Base-by-base conservation (phyloP, 2,888 invertebrate species). In the Nephrotoma appendiculata region DNA sequence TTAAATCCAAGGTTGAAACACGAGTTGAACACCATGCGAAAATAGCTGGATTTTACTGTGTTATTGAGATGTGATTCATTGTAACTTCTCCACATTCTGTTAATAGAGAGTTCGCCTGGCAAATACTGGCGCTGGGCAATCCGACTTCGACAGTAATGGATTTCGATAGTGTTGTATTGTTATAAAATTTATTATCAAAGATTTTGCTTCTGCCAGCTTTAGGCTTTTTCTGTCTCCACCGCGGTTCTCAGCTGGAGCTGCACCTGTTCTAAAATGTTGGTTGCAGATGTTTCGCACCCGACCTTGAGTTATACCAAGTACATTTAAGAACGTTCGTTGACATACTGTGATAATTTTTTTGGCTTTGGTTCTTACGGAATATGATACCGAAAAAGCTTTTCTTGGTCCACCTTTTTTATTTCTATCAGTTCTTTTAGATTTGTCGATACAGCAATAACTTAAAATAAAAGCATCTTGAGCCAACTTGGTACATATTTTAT, bases 111-210 rank as follows among this genome's bases (percentile, higher is more conserved):
- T 31, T 83, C 19, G 9, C 83, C 83, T 31, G 83, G 19, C 11
- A 83, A 83, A 41, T 83, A 83, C 11, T 83, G 31, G 6, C 15
- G 83, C 41, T 83, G 5, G 7, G 83, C 5, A 31, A 83, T 83
- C 11, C 11, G 3, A 83, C 83, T 83, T 83, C 19, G 83, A 83
- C 83, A 83, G 19, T 83, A 83, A 11, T 83, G 83, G 2, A 83
- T 41, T 83, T 83, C 83, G 7, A 83, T 19, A 6, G 83, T 83
- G 9, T 83, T 83, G 83, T 31, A 83, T 52, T 87, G 52, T 42
- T 88, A 89, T 88, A 86, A 89, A 89, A 41, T 86, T 45, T 85
- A 88, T 88, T 9, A 87, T 57, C 2, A 41, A 6, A 4, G 86
- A n/a, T 15, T 84, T 88, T 86, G 87, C 88, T 31, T 42, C 83